These are phyloP conservation scores for Calonectris borealis DNA, from an alignment of 2,113 vertebrate species.

Conservation along the genomic window DNA sequence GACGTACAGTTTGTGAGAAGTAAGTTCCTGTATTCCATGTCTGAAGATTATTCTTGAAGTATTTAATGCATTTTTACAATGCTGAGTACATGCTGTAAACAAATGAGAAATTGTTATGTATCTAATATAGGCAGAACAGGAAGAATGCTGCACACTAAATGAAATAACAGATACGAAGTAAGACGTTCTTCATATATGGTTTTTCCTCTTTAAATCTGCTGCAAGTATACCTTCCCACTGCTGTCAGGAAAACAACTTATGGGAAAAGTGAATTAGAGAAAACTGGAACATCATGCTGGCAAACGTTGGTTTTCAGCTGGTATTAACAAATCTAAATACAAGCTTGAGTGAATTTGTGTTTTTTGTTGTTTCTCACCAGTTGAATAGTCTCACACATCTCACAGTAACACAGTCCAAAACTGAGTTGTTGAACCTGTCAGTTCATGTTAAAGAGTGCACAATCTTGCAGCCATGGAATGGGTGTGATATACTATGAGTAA, in stretches of 20 bases:
- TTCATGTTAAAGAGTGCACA: not conserved
- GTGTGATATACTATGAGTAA: not conserved
- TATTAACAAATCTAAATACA: not conserved
- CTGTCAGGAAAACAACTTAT: not conserved
- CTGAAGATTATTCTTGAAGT: not conserved
- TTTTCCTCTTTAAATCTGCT: not conserved
- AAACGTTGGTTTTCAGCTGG: not conserved
- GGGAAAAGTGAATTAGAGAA: not conserved
- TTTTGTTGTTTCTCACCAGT: not conserved
- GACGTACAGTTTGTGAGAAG: conserved; percentile 57
- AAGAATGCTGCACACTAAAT: not conserved
- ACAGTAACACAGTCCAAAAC: not conserved
- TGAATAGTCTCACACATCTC: not conserved
- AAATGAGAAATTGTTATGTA: not conserved
- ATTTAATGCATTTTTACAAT: not conserved
- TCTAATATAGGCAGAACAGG: not conserved
- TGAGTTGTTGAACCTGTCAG: not conserved
- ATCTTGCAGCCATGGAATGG: not conserved
- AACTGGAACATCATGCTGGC: not conserved
- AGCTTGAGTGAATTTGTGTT: not conserved
- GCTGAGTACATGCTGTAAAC: not conserved
- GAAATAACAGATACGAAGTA: not conserved
- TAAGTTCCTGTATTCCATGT: conserved; percentile 57
- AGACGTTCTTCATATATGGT: not conserved
- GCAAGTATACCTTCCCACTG: not conserved